Conservation (phyloP, 2,888 invertebrate species). For the Cheilosia pagana region DNA sequence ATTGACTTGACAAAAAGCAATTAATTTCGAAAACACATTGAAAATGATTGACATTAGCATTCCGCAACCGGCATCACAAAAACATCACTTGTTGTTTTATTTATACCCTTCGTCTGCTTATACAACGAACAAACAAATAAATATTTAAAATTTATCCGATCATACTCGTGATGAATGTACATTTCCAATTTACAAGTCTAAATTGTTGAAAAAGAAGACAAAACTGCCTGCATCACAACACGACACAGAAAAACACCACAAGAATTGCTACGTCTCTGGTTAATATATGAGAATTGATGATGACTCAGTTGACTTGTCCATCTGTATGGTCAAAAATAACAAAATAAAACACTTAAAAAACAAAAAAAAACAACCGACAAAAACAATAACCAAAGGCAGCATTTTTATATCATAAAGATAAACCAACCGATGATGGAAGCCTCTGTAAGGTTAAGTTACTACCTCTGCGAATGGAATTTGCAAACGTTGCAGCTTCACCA, state of each 20-base stretch:
- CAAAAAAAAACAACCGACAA: neutral
- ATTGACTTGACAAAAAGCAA: too few species aligned
- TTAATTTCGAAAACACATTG: too few species aligned
- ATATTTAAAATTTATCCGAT: neutral
- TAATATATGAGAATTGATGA: conserved; percentile 22
- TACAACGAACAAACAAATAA: neutral
- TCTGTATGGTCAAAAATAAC: conserved; percentile 18
- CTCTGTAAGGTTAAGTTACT: neutral
- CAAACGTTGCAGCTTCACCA: conserved; percentile 5
- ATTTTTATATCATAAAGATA: neutral
- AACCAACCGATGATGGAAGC: conserved; percentile 12
- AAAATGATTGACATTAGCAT: too few species aligned
- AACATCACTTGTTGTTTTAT: too few species aligned
- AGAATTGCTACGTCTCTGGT: neutral
- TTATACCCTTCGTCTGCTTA: conserved; percentile 15
- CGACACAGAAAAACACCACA: neutral
- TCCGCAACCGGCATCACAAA: too few species aligned
- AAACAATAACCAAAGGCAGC: conserved; percentile 39
- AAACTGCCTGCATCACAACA: neutral
- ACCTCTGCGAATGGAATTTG: conserved; percentile 11
- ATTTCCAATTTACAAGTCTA: neutral
- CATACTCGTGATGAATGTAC: neutral
- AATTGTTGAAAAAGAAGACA: neutral
- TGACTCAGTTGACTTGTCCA: conserved; percentile 32
- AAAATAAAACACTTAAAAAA: neutral